Evolutionary conservation across 2,113 vertebrate genomes (phyloP).

Genomic region (Zapus hudsonius): DNA sequence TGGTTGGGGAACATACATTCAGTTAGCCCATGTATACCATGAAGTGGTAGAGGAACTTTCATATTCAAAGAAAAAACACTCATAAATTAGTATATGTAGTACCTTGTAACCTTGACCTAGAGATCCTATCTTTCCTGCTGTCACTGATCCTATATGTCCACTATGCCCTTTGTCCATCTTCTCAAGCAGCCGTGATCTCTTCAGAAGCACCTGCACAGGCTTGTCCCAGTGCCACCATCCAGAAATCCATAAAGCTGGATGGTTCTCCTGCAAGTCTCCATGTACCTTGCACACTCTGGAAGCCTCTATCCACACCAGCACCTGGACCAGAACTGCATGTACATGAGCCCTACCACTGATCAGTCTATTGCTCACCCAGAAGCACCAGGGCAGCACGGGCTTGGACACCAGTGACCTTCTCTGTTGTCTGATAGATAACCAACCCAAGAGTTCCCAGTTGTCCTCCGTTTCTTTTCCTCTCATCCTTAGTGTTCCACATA

Average conservation of each 20-base stretch:
- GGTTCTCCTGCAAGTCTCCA: background rate
- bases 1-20: too few relatives aligned
- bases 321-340: background rate
- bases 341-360: background rate
- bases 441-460: background rate
- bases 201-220: background rate
- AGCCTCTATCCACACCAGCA: background rate
- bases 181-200: background rate
- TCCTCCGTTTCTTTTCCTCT: background rate
- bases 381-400: background rate
- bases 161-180: background rate
- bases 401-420: background rate
- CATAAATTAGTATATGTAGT: background rate
- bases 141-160: background rate
- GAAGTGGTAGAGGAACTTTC: too few relatives aligned
- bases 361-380: background rate
- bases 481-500: background rate
- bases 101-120: background rate
- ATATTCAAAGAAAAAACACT: too few relatives aligned
- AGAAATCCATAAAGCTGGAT: background rate
- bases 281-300: background rate
- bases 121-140: background rate
- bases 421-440: background rate
- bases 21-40: too few relatives aligned
- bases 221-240: background rate